A percentile compares a stretch with the other conserved stretches of the same genome.
Conservation (phyloP, 2,888 invertebrate genomes). For the Trichogramma evanescens region DNA sequence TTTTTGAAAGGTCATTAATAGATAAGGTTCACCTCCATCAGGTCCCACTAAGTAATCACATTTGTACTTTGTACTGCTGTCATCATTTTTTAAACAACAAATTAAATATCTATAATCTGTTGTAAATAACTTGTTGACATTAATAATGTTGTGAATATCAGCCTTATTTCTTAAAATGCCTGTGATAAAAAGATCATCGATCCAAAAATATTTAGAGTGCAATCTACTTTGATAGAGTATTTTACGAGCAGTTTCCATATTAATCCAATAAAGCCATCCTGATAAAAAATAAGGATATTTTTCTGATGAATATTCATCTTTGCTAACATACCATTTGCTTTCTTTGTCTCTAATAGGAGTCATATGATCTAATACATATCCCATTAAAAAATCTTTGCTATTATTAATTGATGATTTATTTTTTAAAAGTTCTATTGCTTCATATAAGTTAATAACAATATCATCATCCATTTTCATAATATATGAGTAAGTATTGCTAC, state of each 20-base stretch:
- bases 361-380: slow-evolving; percentile 61
- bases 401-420: slow-evolving; percentile 9
- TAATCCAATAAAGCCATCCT: slow-evolving; percentile 79
- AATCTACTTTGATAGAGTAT: slow-evolving; percentile 53
- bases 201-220: slow-evolving; percentile 73
- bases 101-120: slow-evolving; percentile 65
- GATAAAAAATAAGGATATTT: slow-evolving; percentile 71
- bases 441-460: slow-evolving; percentile 64
- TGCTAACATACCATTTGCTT: slow-evolving; percentile 76
- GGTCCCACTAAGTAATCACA: slow-evolving; percentile 66
- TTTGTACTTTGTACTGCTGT: slow-evolving; percentile 38
- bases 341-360: slow-evolving; percentile 58
- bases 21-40: slow-evolving; percentile 54
- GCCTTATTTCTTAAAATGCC: slow-evolving; percentile 63
- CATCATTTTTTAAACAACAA: slow-evolving; percentile 57
- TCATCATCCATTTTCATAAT: slow-evolving; percentile 80
- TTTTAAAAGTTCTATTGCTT: slow-evolving; percentile 42
- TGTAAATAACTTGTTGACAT: slow-evolving; percentile 59
- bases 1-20: slow-evolving; percentile 11
- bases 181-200: slow-evolving; percentile 82
- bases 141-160: slow-evolving; percentile 51
- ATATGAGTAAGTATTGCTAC: slow-evolving; percentile 53
- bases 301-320: slow-evolving; percentile 56
- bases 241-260: slow-evolving; percentile 55
- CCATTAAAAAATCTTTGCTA: slow-evolving; percentile 51